Conservation (phyloP, 2,888 invertebrate species). For the Chrysolina americana region DNA sequence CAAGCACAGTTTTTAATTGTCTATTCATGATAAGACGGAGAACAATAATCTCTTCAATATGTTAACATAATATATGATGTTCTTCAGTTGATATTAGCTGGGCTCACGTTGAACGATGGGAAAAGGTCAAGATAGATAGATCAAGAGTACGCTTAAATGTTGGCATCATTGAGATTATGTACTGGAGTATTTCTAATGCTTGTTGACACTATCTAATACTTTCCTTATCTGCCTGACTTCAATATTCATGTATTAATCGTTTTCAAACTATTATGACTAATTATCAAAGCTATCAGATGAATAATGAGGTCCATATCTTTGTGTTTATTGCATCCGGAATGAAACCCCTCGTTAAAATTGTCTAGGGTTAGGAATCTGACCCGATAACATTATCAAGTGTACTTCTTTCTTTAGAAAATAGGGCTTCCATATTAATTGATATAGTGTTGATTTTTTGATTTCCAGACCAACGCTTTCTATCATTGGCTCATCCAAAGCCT, state of each 20-base stretch:
- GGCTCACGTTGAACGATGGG: neutral
- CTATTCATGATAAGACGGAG: constrained; percentile 19
- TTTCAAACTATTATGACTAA: constrained; percentile 33
- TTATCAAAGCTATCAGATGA: constrained; percentile 31
- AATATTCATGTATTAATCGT: constrained; percentile 30
- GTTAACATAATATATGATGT: constrained; percentile 31
- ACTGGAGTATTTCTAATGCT: neutral
- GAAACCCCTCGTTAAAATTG: neutral
- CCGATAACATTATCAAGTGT: neutral
- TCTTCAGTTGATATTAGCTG: neutral
- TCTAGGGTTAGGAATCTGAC: neutral
- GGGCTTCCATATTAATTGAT: neutral
- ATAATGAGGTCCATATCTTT: constrained; percentile 18
- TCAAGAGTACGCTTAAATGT: neutral
- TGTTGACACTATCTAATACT: neutral
- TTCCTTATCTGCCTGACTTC: neutral
- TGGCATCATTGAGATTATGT: neutral
- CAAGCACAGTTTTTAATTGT: constrained; percentile 14
- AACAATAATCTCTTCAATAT: constrained; percentile 26
- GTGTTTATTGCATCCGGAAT: constrained; percentile 8
- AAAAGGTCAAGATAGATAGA: constrained; percentile 3
- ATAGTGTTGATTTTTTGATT: neutral
- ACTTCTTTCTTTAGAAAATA: neutral
- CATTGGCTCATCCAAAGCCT: too few relatives aligned
- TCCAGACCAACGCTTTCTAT: too few relatives aligned